Percentiles rank a stretch among this genome's conserved stretches.
These are phyloP conservation scores for Drosophila novamexicana DNA, from an alignment of 1,140 invertebrate genomes.

Conservation along the genomic window DNA sequence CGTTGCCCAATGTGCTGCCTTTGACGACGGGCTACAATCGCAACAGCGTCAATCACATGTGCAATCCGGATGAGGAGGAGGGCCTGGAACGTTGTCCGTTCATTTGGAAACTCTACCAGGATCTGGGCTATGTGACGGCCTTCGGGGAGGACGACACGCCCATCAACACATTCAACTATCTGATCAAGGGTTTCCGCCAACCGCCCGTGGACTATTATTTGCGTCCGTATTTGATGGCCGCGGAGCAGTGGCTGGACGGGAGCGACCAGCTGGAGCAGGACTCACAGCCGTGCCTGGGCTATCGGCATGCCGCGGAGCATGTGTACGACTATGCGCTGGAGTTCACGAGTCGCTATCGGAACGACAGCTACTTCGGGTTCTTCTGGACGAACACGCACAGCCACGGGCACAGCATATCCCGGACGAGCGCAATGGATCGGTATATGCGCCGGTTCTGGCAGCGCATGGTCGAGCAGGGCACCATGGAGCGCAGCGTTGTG, in stretches of 20 bases:
- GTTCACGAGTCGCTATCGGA: constrained; percentile 85
- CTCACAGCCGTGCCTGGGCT: constrained; percentile 86
- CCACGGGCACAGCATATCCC: constrained; percentile 89
- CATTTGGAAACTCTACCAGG: constrained; percentile 90
- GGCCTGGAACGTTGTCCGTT: constrained; percentile 88
- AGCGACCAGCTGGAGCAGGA: constrained; percentile 63
- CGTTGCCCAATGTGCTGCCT: constrained; percentile 92
- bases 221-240: constrained; percentile 89
- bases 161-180: constrained; percentile 92
- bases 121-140: constrained; percentile 90
- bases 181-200: constrained; percentile 89
- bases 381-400: constrained; percentile 91
- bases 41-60: constrained; percentile 84
- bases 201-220: constrained; percentile 93
- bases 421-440: constrained; percentile 88
- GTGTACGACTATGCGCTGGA: constrained; percentile 86
- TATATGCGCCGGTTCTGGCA: constrained; percentile 86
- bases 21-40: constrained; percentile 88
- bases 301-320: constrained; percentile 85
- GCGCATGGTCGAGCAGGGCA: constrained; percentile 85
- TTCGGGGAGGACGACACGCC: constrained; percentile 90
- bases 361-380: constrained; percentile 88
- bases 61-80: constrained; percentile 84
- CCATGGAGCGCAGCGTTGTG: constrained; percentile 88
- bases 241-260: constrained; percentile 85